These are phyloP conservation scores for Dorcus hopei DNA, from an alignment of 2,888 invertebrate genomes.

Conservation along the genomic window DNA sequence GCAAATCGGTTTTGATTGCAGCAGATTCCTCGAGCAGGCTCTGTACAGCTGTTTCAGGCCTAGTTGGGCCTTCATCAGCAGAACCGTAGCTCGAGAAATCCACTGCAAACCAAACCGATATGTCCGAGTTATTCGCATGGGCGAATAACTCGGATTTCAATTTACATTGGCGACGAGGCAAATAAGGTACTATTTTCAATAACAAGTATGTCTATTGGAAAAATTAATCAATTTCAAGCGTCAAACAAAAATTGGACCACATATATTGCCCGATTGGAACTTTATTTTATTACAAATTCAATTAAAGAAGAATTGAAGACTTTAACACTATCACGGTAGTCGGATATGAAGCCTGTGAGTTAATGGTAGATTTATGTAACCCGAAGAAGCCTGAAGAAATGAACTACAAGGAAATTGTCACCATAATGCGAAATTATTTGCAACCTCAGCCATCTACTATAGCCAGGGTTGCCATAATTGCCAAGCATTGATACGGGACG, in stretches of 20 bases:
- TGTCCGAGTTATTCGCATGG: too few relatives aligned
- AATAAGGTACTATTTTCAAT: too few relatives aligned
- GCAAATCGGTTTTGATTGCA: too few relatives aligned
- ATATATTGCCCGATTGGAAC: slow-evolving; percentile 14
- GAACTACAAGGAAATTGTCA: slow-evolving; percentile 8
- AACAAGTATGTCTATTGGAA: slow-evolving; percentile 6
- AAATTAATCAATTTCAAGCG: neutral
- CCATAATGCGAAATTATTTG: slow-evolving; percentile 14
- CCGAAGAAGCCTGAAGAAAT: slow-evolving; percentile 10
- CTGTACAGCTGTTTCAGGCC: too few relatives aligned
- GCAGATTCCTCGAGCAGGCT: too few relatives aligned
- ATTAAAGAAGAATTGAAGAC: slow-evolving; percentile 11
- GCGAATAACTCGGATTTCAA: too few relatives aligned
- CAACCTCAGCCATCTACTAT: slow-evolving; percentile 12
- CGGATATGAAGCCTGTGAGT: slow-evolving; percentile 15
- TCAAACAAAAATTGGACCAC: slow-evolving; percentile 8
- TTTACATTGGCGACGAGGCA: too few relatives aligned
- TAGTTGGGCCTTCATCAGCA: too few relatives aligned
- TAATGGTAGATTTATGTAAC: slow-evolving; percentile 12
- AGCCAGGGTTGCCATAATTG: too few relatives aligned
- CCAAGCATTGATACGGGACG: too few relatives aligned
- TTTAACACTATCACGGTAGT: slow-evolving; percentile 7
- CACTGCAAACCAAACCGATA: too few relatives aligned
- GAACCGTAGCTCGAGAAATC: too few relatives aligned
- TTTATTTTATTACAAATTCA: slow-evolving; percentile 11